Evolutionary conservation across 1,140 invertebrate genomes (phyloP), one percentile per base, ranked within the genome.

Genomic region (Plectus sambesii): DNA sequence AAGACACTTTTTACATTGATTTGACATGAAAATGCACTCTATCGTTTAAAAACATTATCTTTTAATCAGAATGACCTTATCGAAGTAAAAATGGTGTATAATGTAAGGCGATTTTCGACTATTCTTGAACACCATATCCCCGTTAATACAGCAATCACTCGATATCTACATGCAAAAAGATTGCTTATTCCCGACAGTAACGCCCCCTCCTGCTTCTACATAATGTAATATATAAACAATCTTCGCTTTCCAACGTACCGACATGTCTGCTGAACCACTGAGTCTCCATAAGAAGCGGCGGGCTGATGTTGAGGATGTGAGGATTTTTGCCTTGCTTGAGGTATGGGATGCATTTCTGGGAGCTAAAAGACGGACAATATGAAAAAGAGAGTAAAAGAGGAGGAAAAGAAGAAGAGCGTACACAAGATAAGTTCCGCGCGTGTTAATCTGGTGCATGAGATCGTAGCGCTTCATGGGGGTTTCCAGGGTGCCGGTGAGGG

Each of bases 391-490:
- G n/a, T n/a, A n/a, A n/a, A n/a, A n/a, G 17, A 40, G 5, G 42
- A 20, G 5, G 24, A 33, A 25, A 26, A 15, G 33, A 23, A 25
- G 39, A 17, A 2, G 12, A 19, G 55, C 42, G 20, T 77, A 90
- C 80, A 84, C 81, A 38, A 94, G 74, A 71, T 87, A 93, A 26
- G 88, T 93, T 56, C 88, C 88, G 59, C 88, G 77, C 0, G 84
- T 80, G 70, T 93, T 94, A 47, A 93, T 82, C 47, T 79, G 77
- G 63, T 93, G 82, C 88, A 93, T 93, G 15, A 93, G 73, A 70
- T 93, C 88, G 63, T 87, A 94, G 72, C 77, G 77, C 73, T 98
- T 98, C 89, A 97, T 96, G 17, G 87, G 81, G 0, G 89, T 94
- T 1, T 80, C 73, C 3, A 78, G 66, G 0, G 92, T 97, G 9